Base-by-base conservation (phyloP, 2,113 vertebrate genomes). In the Axis porcinus region DNA sequence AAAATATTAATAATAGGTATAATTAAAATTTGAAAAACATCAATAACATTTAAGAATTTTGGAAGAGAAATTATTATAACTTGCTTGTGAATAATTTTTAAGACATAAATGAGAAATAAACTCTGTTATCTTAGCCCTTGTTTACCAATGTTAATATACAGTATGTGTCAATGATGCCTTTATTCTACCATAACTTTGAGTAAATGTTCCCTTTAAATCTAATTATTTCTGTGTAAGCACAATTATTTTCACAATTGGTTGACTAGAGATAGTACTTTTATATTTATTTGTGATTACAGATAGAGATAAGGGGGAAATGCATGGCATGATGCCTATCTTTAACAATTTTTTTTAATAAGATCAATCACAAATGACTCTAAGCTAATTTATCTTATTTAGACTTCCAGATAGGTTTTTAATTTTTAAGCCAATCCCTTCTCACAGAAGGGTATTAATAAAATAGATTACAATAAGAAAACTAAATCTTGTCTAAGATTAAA, bases 401-500 rank as follows among this genome's bases (percentile, higher is more conserved):
- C 16, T 88, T 92, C 17, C 55, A 97, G 90, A n/a, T n/a, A 50
- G 16, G 21, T 58, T 88, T 70, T 36, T 88, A 25, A 12, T 64
- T 67, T 86, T 92, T 86, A 92, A 96, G 16, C 16, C n/a, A 92
- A 40, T 74, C 9, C n/a, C 5, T 84, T 64, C 23, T 45, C 47
- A 88, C 14, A 74, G 28, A 96, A 94, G 19, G 5, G 28, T 95
- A 88, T 95, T 91, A 92, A 95, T 79, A 97, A 93, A 95, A 95
- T 40, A 83, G 23, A 15, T 92, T 89, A 85, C 36, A 74, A 95
- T 93, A 88, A 23, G 74, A 91, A 91, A 92, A 90, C 78, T 92
- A 96, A 96, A 95, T 36, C 28, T 93, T 95, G 15, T 40, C 45
- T 58, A 52, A 96, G 40, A 91, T 94, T 91, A 91, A 97, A 97